These are phyloP conservation scores for Calidris pugnax DNA, from an alignment of 2,113 vertebrate species.

Conservation along the genomic window DNA sequence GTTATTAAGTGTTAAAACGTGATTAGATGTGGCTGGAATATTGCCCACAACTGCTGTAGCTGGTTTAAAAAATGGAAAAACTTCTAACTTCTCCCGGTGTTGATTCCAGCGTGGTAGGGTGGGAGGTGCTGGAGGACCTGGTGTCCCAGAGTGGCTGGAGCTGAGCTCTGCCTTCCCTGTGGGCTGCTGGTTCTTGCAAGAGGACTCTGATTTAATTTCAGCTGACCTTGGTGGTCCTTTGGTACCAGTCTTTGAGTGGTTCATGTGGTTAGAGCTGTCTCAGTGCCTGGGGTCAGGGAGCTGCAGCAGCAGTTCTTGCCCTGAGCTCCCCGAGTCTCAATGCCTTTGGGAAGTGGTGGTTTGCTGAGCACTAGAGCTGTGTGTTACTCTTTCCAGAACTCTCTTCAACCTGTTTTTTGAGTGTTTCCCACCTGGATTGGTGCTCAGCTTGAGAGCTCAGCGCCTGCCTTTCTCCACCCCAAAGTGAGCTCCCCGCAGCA, in stretches of 20 bases:
- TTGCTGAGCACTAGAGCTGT: neutral
- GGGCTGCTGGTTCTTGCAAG: neutral
- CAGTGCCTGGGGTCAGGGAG: neutral
- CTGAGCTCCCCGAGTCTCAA: neutral
- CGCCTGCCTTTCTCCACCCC: neutral
- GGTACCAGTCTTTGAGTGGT: neutral
- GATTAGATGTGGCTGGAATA: conserved; percentile 6
- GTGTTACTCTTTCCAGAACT: neutral
- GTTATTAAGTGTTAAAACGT: neutral
- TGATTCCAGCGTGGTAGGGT: neutral
- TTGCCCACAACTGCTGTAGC: neutral
- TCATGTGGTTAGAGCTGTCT: fast-evolving
- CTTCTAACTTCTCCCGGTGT: neutral
- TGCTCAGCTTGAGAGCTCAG: neutral
- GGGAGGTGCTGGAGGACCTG: neutral
- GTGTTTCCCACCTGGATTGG: neutral
- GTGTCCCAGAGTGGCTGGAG: fast-evolving
- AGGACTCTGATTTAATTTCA: neutral
- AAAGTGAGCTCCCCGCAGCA: neutral
- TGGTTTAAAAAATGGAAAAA: neutral
- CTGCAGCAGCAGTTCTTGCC: neutral
- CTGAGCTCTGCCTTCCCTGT: neutral
- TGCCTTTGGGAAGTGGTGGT: neutral
- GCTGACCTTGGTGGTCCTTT: neutral
- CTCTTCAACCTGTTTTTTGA: neutral